Evolutionary conservation across 2,113 vertebrate species (phyloP), one percentile per base, ranked within the genome.

Genomic region (Myxocyprinus asiaticus): DNA sequence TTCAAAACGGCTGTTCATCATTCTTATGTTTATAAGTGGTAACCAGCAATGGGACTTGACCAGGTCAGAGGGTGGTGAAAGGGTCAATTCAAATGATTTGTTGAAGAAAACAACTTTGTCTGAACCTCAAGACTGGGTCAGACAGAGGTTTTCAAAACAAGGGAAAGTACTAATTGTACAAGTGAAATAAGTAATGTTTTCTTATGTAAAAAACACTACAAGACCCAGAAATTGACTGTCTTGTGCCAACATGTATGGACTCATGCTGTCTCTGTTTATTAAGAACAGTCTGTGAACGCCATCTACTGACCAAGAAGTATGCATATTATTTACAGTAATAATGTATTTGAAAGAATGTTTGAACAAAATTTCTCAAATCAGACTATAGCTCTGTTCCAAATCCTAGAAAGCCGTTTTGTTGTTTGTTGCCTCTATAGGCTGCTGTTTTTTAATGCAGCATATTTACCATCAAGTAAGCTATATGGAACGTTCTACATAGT

Each of bases 251-350:
- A 33, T 33, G 22, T 33, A 33, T 33, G 22, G 22, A 33, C 22
- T 33, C 22, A 33, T 33, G 22, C 22, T 33, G 22, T 33, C 22
- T 33, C 22, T 10, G 56, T 73, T 68, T 61, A 61, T 61, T 47
- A 67, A 64, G 56, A 72, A 66, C 63, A 83, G 86, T 81, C 78
- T 61, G 75, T 90, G 78, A 86, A 86, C 83, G 82, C 90, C 81
- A 51, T 80, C 73, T 82, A 76, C 86, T 88, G 88, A 70, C 73
- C 50, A 53, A 56, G 74, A 42, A 65, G 43, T 80, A 9, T 51
- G 48, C 10, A 12, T 47, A 58, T n/a, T 47, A 42, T 53, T 62
- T 73, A 71, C 22, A 33, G 22, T 33, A 33, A 33, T 33, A 33
- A 33, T 33, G 1, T 33, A 33, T 33, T 33, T 33, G 22, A 33